phyloP scores from a whole-genome alignment of 2,113 vertebrate species.

The Chitala chitala region DNA sequence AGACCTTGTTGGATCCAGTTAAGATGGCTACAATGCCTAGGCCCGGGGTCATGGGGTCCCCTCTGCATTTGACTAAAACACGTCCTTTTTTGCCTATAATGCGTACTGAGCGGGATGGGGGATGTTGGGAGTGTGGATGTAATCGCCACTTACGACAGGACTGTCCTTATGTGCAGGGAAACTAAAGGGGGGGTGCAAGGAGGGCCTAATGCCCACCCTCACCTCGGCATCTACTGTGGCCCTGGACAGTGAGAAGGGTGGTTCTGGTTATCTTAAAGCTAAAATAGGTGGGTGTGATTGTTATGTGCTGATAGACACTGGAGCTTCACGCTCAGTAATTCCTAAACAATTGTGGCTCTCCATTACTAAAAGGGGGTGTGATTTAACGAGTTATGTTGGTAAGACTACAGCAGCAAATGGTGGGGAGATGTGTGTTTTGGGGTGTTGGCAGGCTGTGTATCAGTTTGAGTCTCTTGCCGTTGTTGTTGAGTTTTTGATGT shows the following conservation, averaged over 20 bases:
- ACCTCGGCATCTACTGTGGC: background rate
- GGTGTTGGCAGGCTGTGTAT: conserved; percentile 21
- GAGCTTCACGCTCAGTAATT: background rate
- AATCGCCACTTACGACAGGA: background rate
- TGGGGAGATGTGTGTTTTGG: conserved; percentile 8
- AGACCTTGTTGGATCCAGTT: background rate
- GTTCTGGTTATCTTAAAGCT: background rate
- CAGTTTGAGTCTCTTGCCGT: conserved; percentile 27
- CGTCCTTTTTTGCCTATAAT: background rate
- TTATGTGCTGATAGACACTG: conserved; percentile 1
- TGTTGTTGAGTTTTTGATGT: conserved; percentile 17
- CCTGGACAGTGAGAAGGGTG: background rate
- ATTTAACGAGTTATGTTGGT: background rate
- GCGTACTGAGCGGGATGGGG: background rate
- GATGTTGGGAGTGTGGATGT: conserved; percentile 26
- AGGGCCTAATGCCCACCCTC: conserved; percentile 17
- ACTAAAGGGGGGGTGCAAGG: conserved; percentile 21
- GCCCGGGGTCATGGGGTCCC: background rate
- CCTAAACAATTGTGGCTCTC: background rate
- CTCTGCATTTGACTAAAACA: background rate
- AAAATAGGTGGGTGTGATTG: conserved; percentile 16
- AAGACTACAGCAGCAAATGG: conserved; percentile 19
- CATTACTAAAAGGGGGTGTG: background rate
- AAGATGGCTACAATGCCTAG: background rate
- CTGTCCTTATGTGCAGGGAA: conserved; percentile 29